Evolutionary conservation across 2,797 vertebrate species (phyloP).

Genomic region (Schizopygopsis pylzovi): DNA sequence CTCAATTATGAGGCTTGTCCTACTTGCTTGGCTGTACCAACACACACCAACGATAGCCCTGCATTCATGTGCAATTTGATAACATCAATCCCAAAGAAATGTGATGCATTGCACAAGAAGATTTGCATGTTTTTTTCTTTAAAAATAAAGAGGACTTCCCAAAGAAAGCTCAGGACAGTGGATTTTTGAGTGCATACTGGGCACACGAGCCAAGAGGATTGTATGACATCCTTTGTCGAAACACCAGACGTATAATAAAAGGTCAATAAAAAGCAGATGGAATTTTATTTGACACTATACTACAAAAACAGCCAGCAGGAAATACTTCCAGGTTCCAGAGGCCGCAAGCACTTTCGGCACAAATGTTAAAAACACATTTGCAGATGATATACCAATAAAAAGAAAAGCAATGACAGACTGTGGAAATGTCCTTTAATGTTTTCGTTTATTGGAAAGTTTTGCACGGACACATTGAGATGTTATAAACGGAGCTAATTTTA

Average conservation of each 20-base stretch:
- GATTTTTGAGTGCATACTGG: slow-evolving; percentile 55
- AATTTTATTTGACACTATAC: slow-evolving; percentile 30
- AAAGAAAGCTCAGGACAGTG: slow-evolving; percentile 59
- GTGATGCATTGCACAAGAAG: slow-evolving; percentile 14
- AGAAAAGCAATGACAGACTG: neutral
- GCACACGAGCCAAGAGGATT: slow-evolving; percentile 45
- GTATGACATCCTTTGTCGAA: slow-evolving; percentile 56
- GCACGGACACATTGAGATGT: neutral
- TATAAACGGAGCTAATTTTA: slow-evolving; percentile 23
- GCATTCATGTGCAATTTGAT: slow-evolving; percentile 53
- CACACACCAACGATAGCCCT: slow-evolving; percentile 18
- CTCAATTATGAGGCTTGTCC: slow-evolving; percentile 29
- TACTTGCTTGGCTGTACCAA: slow-evolving; percentile 10
- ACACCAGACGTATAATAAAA: slow-evolving; percentile 29
- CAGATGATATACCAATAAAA: slow-evolving; percentile 49
- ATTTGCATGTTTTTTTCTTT: slow-evolving; percentile 55
- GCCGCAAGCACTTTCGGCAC: slow-evolving; percentile 58
- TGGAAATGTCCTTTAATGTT: slow-evolving; percentile 31
- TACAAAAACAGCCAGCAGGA: slow-evolving; percentile 44
- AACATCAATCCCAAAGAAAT: slow-evolving; percentile 32
- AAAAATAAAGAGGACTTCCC: slow-evolving; percentile 50
- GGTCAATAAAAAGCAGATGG: slow-evolving; percentile 56
- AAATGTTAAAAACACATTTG: slow-evolving; percentile 59
- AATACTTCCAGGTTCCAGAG: slow-evolving; percentile 61
- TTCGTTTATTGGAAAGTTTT: slow-evolving; percentile 27